Percentiles rank a stretch among this genome's conserved stretches.
Evolutionary conservation across 2,113 vertebrate species (phyloP).

Genomic region (Cynocephalus volans): DNA sequence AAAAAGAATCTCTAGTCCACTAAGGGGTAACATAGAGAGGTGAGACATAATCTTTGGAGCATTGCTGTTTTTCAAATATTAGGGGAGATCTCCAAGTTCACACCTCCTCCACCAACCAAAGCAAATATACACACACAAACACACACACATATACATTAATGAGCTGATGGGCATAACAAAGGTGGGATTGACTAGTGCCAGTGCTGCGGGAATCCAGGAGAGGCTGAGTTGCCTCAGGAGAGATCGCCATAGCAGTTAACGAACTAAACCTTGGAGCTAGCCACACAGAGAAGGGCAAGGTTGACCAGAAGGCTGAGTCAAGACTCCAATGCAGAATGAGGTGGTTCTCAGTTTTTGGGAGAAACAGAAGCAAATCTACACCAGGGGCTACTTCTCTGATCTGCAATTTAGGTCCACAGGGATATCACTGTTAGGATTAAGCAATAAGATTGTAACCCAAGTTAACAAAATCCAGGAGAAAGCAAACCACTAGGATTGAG

Average conservation of each 20-base stretch:
- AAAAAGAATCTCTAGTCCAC: not conserved
- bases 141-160: not conserved
- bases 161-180: not conserved
- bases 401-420: not conserved
- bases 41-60: not conserved
- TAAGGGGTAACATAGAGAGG: not conserved
- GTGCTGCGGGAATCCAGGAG: not conserved
- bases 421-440: not conserved
- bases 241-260: not conserved
- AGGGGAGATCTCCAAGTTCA: not conserved
- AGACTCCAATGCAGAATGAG: not conserved
- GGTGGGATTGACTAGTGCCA: not conserved
- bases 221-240: not conserved
- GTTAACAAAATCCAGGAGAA: not conserved
- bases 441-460: not conserved
- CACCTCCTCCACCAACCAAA: not conserved
- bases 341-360: not conserved
- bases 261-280: not conserved
- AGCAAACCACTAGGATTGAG: not conserved
- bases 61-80: not conserved
- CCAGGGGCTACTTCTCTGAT: not conserved
- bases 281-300: not conserved
- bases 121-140: not conserved
- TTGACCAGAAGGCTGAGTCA: not conserved
- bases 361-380: not conserved